phyloP scores from a whole-genome alignment of 2,888 invertebrate species.

The Drosophila vallismaia region DNA sequence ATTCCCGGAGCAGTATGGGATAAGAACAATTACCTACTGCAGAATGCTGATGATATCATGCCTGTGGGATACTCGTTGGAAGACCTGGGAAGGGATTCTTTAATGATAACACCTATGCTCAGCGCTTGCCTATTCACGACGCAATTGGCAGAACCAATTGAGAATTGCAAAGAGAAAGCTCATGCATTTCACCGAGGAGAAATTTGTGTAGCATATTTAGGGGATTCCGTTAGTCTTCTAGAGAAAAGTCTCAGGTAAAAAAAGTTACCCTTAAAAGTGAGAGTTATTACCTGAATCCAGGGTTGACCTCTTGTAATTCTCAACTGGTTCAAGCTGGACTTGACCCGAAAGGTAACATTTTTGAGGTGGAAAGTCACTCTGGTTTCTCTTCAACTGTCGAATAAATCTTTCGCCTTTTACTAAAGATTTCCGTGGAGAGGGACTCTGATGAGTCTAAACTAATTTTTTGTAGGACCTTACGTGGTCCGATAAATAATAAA shows the following conservation, averaged over 20 bases:
- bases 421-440: constrained; percentile 82
- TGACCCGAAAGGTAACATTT: not conserved
- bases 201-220: constrained; percentile 6
- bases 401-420: constrained; percentile 52
- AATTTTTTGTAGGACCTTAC: constrained; percentile 27
- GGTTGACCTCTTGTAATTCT: constrained; percentile 40
- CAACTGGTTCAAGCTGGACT: constrained; percentile 37
- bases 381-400: constrained; percentile 87
- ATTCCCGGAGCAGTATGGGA: no score
- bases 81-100: no score
- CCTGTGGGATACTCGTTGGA: no score
- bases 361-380: constrained; percentile 82
- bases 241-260: not conserved
- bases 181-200: no score
- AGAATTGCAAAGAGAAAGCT: constrained; percentile 10
- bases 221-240: not conserved
- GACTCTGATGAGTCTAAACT: constrained; percentile 83
- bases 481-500: constrained; percentile 31
- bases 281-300: no score
- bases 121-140: not conserved
- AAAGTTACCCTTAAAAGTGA: not conserved
- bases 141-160: not conserved
- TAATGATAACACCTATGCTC: no score
- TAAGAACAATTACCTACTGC: no score
- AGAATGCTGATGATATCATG: no score